These are phyloP conservation scores for Flexamia atlantica DNA, from an alignment of 2,888 invertebrate genomes.

Conservation along the genomic window DNA sequence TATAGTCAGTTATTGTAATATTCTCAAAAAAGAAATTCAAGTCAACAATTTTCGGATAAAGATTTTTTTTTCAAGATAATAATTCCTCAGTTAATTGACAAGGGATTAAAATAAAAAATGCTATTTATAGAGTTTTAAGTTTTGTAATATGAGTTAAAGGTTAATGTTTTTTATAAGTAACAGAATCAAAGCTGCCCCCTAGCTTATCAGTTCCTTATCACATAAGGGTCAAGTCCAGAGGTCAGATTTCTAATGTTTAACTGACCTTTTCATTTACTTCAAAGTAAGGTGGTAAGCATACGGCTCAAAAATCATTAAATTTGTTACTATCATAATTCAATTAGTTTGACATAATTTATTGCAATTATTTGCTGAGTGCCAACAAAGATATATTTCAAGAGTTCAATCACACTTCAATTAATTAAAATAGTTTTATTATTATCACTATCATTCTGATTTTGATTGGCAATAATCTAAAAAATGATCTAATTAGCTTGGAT, in stretches of 20 bases:
- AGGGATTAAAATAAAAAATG: background rate
- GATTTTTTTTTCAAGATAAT: no score
- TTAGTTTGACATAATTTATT: background rate
- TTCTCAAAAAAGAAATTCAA: no score
- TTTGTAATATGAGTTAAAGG: background rate
- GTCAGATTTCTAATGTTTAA: background rate
- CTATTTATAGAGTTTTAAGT: background rate
- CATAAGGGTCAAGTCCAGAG: background rate
- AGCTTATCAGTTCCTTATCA: slow-evolving; percentile 15
- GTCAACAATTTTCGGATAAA: no score
- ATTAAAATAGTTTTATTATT: background rate
- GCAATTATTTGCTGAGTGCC: background rate
- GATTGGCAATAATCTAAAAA: background rate
- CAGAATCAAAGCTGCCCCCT: slow-evolving; percentile 16
- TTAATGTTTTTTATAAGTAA: slow-evolving; percentile 4
- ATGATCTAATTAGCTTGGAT: background rate
- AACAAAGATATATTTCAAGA: background rate
- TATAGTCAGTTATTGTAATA: no score
- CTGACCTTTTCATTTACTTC: slow-evolving; percentile 6
- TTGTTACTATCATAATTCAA: background rate
- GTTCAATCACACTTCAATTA: background rate
- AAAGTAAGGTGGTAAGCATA: slow-evolving; percentile 14
- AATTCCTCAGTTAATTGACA: no score
- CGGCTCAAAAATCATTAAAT: background rate
- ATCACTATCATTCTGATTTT: background rate